phyloP scores from a whole-genome alignment of 2,797 vertebrate species.

The Gobio occitaniae region DNA sequence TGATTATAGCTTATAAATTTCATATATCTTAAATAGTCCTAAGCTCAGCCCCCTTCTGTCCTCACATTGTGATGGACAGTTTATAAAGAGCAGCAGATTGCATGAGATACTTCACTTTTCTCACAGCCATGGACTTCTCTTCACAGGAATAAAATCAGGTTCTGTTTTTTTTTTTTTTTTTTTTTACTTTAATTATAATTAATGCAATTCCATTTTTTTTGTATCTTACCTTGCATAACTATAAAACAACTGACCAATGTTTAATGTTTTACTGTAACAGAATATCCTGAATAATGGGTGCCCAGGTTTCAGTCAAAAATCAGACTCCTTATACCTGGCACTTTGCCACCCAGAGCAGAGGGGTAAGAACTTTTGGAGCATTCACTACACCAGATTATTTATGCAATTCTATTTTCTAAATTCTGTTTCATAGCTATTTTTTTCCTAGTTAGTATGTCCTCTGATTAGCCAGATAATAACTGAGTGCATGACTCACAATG shows the following conservation, averaged over 20 bases:
- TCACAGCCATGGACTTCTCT: no score
- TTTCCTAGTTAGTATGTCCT: no score
- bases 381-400: not conserved
- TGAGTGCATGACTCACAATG: not conserved
- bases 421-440: not conserved
- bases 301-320: not conserved
- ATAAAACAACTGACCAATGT: not conserved
- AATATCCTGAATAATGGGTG: not conserved
- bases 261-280: not conserved
- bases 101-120: no score
- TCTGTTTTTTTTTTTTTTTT: no score
- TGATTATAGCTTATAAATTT: no score
- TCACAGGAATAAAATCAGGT: no score
- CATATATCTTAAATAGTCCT: no score
- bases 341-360: not conserved
- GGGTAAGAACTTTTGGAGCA: not conserved
- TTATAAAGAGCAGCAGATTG: no score
- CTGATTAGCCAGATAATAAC: not conserved
- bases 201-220: not conserved
- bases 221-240: not conserved
- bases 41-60: no score
- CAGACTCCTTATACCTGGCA: not conserved
- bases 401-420: not conserved
- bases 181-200: not conserved
- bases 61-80: no score